Evolutionary conservation across 1,140 invertebrate species (phyloP).

Genomic region (Zaprionus davidi): DNA sequence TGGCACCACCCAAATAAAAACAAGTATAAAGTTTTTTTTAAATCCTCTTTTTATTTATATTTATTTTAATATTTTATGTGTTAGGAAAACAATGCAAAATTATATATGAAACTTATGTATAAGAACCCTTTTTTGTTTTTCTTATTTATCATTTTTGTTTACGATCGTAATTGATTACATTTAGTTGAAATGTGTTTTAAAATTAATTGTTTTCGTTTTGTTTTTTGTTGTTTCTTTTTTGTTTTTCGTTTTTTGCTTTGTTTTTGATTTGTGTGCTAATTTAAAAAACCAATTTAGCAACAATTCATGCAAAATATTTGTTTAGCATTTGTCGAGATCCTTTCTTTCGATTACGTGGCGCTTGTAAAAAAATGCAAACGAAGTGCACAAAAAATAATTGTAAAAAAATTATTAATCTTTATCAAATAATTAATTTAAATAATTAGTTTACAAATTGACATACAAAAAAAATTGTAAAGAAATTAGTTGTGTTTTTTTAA

Average conservation of each 20-base stretch:
- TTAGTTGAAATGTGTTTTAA: conserved; percentile 59
- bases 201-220: conserved; percentile 33
- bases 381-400: conserved; percentile 49
- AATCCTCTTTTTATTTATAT: conserved; percentile 63
- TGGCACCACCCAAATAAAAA: neutral
- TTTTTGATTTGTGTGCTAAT: conserved; percentile 67
- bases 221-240: conserved; percentile 31
- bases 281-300: conserved; percentile 60
- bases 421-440: conserved; percentile 31
- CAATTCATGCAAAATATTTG: conserved; percentile 35
- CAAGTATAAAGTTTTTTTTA: conserved; percentile 1
- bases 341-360: conserved; percentile 51
- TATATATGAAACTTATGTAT: conserved; percentile 72
- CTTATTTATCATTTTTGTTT: conserved; percentile 14
- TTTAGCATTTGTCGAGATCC: conserved; percentile 66
- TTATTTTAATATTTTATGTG: conserved; percentile 63
- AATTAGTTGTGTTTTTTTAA: conserved; percentile 16
- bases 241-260: conserved; percentile 48
- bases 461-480: conserved; percentile 19
- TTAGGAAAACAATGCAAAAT: conserved; percentile 78
- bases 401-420: conserved; percentile 19
- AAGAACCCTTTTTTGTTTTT: conserved; percentile 59
- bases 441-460: conserved; percentile 28
- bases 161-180: conserved; percentile 50
- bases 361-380: conserved; percentile 38